Base-by-base conservation (phyloP, 2,888 invertebrate species). In the Sialis lutaria region DNA sequence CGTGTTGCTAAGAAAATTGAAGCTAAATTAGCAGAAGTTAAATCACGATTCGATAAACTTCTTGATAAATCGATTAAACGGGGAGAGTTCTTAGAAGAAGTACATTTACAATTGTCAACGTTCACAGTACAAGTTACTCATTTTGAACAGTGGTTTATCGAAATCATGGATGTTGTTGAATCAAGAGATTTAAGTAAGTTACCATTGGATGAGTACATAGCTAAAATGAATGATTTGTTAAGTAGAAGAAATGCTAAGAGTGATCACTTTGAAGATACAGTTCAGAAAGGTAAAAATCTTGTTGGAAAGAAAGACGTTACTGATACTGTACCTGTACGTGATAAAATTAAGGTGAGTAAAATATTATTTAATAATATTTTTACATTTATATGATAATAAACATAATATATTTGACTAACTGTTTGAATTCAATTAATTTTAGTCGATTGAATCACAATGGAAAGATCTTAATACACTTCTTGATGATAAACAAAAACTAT, bases 1-100 rank as follows among this genome's bases (percentile, higher is more conserved):
- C 73, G 90, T 35, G 81, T 91, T 48, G 90, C 91, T 1, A 90
- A 88, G 66, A 87, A 89, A 56, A 79, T 93, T 48, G 91, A 93
- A 61, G 76, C 79, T 48, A 83, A 92, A 56, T 72, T 93, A n/a
- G 82, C 83, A 54, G 92, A 93, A 57, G 84, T 93, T 1, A 84
- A 83, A 56, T 56, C 58, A 52, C 79, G 90, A 61, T 95, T 88
- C 64, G 89, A 90, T 55, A 90, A 88, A 58, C 70, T 93, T 0
- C 73, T 83, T 43, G 88, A 90, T 53, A 82, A 84, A 53, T 81
- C 83, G 0, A 64, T 75, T 39, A 82, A 82, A 50, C 81, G 92
- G 47, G 81, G 81, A 5, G 83, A 84, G 54, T 84, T 89, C 67
- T 67, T 95, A 4, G 84, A 88, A 34, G 86, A 89, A 50, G 79